Evolutionary conservation across 1,140 invertebrate species (phyloP), one percentile per base, ranked within the genome.

Genomic region (Trinorchestia longiramus): DNA sequence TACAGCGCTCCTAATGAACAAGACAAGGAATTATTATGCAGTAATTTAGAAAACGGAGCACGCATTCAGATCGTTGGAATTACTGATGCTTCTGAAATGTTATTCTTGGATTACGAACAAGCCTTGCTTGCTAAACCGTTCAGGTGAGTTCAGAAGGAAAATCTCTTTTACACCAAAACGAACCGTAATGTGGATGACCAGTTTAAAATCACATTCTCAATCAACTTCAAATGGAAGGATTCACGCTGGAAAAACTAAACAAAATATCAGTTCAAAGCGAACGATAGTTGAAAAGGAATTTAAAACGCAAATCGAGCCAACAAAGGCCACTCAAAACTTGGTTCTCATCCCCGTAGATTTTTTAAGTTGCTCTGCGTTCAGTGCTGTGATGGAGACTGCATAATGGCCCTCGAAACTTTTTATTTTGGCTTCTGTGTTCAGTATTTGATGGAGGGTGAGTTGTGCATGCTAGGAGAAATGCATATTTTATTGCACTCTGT

Each of bases 161-260:
- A 53, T 28, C 62, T 23, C 62, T 77, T 77, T 19, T 36, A 77
- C 62, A 3, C 1, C 62, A 36, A 36, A 36, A 36, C 15, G 28
- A 77, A 77, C 8, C 28, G 28, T 28, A 28, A 36, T 19, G 47
- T 19, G 36, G 62, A 77, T 15, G 8, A 77, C 28, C 62, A 77
- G 1, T 28, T 23, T 11, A 77, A 77, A 77, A 15, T 23, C 62
- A 36, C 1, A 36, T 36, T 28, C 62, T 77, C 62, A 77, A 77
- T 77, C 62, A 77, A 77, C 62, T 77, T 77, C 62, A 77, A 77
- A 77, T 77, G 62, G 28, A 77, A 77, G 62, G 62, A 77, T 77
- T 77, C 28, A 77, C 8, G 28, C 62, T 3, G 28, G 28, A 77
- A 77, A 77, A 77, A 77, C 15, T 36, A 23, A 77, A 36, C 1